A percentile compares a stretch with the other conserved stretches of the same genome.
These are phyloP conservation scores for Ganaspis sp. DNA, from an alignment of 1,140 invertebrate species.

Conservation along the genomic window DNA sequence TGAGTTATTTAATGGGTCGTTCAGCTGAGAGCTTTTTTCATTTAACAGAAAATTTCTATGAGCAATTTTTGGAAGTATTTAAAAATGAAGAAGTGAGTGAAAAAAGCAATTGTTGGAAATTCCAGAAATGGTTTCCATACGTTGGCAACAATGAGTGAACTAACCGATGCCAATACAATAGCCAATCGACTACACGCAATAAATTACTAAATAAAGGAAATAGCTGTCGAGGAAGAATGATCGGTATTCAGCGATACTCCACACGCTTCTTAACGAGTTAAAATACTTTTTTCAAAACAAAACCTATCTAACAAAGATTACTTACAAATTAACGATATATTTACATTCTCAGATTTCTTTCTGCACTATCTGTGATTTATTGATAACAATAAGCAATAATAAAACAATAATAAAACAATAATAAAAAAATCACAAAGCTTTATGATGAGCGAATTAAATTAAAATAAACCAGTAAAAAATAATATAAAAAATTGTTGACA, in stretches of 20 bases:
- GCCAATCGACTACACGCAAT: slow-evolving; percentile 16
- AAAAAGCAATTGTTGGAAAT: neutral
- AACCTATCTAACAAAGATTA: neutral
- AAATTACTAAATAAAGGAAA: slow-evolving; percentile 23
- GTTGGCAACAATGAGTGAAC: slow-evolving; percentile 9
- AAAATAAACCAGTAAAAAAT: too few species aligned
- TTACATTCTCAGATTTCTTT: too few species aligned
- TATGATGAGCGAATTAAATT: too few species aligned
- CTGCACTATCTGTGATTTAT: too few species aligned
- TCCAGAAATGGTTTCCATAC: slow-evolving; percentile 1
- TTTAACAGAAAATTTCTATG: neutral
- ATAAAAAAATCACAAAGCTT: too few species aligned
- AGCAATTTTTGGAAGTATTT: neutral
- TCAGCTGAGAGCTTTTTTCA: too few species aligned
- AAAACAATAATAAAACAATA: too few species aligned
- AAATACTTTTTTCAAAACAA: neutral
- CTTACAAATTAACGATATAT: neutral
- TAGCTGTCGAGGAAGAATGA: neutral
- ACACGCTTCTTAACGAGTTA: slow-evolving; percentile 3
- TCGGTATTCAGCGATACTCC: neutral
- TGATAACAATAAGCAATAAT: too few species aligned
- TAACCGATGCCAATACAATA: slow-evolving; percentile 2
- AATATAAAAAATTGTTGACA: too few species aligned
- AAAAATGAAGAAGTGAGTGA: neutral
- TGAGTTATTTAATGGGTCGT: too few species aligned